phyloP scores from a whole-genome alignment of 1,140 invertebrate species.

The Daktulosphaira vitifoliae region DNA sequence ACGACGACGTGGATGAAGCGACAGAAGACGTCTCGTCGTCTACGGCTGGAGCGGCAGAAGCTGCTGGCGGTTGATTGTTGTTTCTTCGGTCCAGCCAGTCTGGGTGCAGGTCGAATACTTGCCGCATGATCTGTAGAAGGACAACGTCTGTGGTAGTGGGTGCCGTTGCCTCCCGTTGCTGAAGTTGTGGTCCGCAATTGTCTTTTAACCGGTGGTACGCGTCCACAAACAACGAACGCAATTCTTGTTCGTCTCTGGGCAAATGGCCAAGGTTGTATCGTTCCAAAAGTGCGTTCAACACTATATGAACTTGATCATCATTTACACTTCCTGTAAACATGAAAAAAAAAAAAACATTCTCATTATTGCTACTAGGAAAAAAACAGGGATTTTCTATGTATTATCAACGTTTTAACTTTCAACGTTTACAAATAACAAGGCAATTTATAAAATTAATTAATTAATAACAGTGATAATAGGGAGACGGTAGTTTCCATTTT shows the following conservation, averaged over 20 bases:
- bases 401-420: too few species aligned
- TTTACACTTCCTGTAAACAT: background rate
- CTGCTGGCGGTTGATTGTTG: slow-evolving; percentile 1
- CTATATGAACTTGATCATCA: background rate
- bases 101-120: slow-evolving; percentile 13
- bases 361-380: too few species aligned
- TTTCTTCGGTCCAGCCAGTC: background rate
- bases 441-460: too few species aligned
- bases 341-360: background rate
- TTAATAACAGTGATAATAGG: too few species aligned
- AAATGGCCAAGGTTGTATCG: background rate
- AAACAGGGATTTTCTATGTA: too few species aligned
- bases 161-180: background rate
- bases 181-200: background rate
- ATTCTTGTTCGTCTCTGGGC: slow-evolving; percentile 8
- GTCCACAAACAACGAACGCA: background rate
- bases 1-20: slow-evolving; percentile 36
- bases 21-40: slow-evolving; percentile 31
- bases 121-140: slow-evolving; percentile 22
- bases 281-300: background rate
- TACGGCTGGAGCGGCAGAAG: background rate
- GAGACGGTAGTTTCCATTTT: too few species aligned
- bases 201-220: background rate
- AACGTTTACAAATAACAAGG: too few species aligned
- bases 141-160: background rate